These are phyloP conservation scores for Origma solitaria DNA, from an alignment of 2,113 vertebrate genomes.

Conservation along the genomic window DNA sequence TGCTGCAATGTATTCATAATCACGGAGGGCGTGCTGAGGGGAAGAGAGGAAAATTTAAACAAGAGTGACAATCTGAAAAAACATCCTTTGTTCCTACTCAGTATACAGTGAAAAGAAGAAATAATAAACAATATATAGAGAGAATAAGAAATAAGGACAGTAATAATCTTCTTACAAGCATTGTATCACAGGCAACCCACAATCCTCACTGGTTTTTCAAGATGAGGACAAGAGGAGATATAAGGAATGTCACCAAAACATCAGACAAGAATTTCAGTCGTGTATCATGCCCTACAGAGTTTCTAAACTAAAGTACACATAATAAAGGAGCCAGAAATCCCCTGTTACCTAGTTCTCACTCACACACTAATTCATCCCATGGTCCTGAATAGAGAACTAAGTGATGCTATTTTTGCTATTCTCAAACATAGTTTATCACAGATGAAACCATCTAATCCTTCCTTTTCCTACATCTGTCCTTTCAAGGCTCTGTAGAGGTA, in stretches of 20 bases:
- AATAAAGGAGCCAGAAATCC: background rate
- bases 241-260: background rate
- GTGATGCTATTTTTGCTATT: background rate
- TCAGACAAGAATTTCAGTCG: background rate
- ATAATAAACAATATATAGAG: background rate
- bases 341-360: background rate
- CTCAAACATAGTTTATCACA: background rate
- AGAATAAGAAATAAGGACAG: background rate
- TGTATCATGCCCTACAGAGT: background rate
- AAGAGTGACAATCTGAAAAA: background rate
- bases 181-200: background rate
- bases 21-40: background rate
- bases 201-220: background rate
- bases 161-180: background rate
- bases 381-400: background rate
- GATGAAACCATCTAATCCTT: background rate
- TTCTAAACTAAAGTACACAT: background rate
- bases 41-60: background rate
- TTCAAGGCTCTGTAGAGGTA: background rate
- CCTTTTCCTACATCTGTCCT: background rate
- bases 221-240: background rate
- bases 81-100: background rate
- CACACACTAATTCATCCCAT: background rate
- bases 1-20: background rate
- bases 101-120: background rate